Percentiles rank a stretch among this genome's conserved stretches.
Conservation (phyloP, 2,888 invertebrate genomes). For the Papilio demoleus region DNA sequence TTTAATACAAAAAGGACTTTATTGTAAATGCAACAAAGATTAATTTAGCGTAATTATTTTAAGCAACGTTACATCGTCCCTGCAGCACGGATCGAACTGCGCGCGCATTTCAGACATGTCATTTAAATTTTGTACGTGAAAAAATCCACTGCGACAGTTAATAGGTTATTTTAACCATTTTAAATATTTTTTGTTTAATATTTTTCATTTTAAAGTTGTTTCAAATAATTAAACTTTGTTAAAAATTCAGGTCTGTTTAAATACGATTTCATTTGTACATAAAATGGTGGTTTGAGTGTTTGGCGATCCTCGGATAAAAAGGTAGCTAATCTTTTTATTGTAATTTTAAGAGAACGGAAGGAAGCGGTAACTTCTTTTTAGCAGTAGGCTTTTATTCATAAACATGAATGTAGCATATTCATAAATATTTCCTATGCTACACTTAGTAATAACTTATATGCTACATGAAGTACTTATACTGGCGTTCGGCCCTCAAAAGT, state of each 20-base stretch:
- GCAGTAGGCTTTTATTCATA: background rate
- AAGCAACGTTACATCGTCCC: conserved; percentile 30
- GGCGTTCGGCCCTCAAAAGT: no score
- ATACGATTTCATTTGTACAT: conserved; percentile 1
- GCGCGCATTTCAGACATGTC: conserved; percentile 70
- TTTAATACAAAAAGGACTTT: conserved; percentile 11
- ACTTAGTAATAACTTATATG: no score
- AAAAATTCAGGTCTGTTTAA: background rate
- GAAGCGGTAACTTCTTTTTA: background rate
- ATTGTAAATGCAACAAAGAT: background rate
- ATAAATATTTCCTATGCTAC: no score
- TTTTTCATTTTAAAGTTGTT: conserved; percentile 20
- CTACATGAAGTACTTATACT: no score
- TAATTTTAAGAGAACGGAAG: background rate
- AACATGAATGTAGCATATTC: no score
- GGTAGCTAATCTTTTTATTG: conserved; percentile 30
- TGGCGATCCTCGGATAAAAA: conserved; percentile 17
- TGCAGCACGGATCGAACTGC: conserved; percentile 67
- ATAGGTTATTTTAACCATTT: conserved; percentile 57
- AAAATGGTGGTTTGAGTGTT: conserved; percentile 29
- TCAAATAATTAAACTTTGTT: conserved; percentile 40
- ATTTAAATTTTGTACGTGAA: conserved; percentile 57
- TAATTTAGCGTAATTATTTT: background rate
- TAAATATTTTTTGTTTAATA: conserved; percentile 20
- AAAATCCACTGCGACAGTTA: conserved; percentile 57